Evolutionary conservation across 2,113 vertebrate species (phyloP).

Genomic region (Dissostichus mawsoni): DNA sequence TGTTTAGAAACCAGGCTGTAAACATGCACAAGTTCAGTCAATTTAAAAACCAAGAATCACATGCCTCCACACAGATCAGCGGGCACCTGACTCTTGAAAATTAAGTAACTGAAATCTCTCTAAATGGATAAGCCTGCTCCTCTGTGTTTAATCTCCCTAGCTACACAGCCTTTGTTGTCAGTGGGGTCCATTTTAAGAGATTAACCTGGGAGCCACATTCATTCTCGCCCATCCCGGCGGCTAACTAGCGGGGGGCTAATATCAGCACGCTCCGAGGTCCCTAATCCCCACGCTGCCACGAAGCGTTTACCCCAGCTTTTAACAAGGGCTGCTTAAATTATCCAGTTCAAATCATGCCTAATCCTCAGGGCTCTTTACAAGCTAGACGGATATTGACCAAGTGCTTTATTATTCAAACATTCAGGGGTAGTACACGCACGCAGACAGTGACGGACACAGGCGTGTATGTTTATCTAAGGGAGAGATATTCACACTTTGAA

Average conservation of each 20-base stretch:
- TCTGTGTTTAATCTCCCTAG: constrained; percentile 76
- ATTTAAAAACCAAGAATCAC: constrained; percentile 8
- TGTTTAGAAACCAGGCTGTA: background rate
- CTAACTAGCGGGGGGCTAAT: constrained; percentile 72
- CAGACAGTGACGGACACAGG: background rate
- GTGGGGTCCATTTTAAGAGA: constrained; percentile 72
- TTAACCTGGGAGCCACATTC: constrained; percentile 75
- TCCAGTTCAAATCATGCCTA: constrained; percentile 71
- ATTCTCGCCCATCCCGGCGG: constrained; percentile 40
- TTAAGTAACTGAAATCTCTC: constrained; percentile 68
- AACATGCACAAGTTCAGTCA: background rate
- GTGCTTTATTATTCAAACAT: constrained; percentile 57
- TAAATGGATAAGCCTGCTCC: constrained; percentile 75
- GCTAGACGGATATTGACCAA: constrained; percentile 63
- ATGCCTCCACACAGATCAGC: background rate
- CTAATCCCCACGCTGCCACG: constrained; percentile 61
- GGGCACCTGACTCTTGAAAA: constrained; percentile 27
- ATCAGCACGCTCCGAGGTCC: constrained; percentile 31
- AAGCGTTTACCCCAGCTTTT: constrained; percentile 68
- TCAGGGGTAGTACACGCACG: background rate
- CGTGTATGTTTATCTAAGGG: background rate
- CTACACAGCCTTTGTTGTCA: constrained; percentile 80
- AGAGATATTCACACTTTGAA: constrained; percentile 22
- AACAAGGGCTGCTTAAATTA: constrained; percentile 70
- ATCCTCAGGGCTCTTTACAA: constrained; percentile 58